Conservation (phyloP, 2,888 invertebrate species). For the Resseliella maxima region DNA sequence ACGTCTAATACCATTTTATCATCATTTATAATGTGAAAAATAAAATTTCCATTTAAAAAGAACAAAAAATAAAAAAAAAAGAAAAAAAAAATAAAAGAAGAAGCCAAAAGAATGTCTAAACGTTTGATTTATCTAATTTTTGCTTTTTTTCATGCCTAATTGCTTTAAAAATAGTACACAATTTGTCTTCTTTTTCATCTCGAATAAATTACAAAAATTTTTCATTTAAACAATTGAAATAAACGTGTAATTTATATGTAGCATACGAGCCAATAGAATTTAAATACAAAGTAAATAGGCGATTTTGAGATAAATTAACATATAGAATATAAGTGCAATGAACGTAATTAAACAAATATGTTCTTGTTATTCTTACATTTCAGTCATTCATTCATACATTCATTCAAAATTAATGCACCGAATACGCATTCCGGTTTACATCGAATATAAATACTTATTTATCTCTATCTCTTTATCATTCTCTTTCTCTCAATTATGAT, state of each 20-base stretch:
- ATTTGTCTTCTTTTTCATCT: neutral
- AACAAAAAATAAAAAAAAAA: neutral
- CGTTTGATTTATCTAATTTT: too few species aligned
- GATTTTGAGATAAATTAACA: constrained; percentile 30
- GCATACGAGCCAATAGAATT: neutral
- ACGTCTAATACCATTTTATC: neutral
- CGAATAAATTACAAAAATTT: neutral
- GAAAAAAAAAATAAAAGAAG: too few species aligned
- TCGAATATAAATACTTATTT: too few species aligned
- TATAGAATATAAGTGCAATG: constrained; percentile 38
- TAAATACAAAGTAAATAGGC: neutral
- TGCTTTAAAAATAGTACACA: neutral
- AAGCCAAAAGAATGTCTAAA: too few species aligned
- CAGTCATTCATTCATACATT: neutral
- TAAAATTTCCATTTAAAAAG: neutral
- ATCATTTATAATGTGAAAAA: neutral
- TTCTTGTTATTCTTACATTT: neutral
- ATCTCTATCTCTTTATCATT: too few species aligned
- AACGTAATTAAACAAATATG: neutral
- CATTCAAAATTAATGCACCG: neutral
- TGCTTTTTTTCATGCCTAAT: neutral
- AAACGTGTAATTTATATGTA: neutral
- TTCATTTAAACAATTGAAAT: constrained; percentile 25
- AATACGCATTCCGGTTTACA: neutral
- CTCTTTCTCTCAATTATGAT: too few species aligned